A percentile compares a stretch with the other conserved stretches of the same genome.
These are phyloP conservation scores for Dromiciops gliroides DNA, from an alignment of 2,113 vertebrate genomes.

Conservation along the genomic window DNA sequence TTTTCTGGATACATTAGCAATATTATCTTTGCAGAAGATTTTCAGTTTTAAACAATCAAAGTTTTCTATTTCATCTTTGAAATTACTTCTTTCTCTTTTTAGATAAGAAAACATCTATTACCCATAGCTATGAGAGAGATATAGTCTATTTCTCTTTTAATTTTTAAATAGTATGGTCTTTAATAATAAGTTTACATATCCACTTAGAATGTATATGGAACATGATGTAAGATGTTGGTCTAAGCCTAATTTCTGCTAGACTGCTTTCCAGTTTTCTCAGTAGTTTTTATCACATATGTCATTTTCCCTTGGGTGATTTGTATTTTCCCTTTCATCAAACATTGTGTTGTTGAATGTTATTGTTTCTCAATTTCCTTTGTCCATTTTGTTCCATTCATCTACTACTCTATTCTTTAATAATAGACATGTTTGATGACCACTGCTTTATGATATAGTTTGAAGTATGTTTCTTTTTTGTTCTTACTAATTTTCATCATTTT, in stretches of 20 bases:
- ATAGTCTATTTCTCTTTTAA: neutral
- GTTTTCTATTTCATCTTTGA: neutral
- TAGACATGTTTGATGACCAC: neutral
- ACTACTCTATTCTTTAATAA: neutral
- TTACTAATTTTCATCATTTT: no score
- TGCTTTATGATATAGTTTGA: neutral
- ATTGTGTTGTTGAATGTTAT: neutral
- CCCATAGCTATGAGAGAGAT: neutral
- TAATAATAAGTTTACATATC: neutral
- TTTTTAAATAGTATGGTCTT: neutral
- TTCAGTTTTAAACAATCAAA: neutral
- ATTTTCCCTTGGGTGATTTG: neutral
- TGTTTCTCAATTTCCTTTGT: neutral
- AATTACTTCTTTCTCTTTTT: neutral
- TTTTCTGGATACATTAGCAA: neutral
- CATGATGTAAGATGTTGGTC: neutral
- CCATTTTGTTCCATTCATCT: no score
- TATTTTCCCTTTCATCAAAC: neutral
- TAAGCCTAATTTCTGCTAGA: neutral
- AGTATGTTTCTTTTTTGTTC: neutral
- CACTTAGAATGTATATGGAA: neutral
- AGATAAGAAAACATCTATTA: neutral
- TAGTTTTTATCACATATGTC: neutral
- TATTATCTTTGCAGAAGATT: neutral
- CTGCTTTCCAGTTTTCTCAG: neutral